These are phyloP conservation scores for Tetanocera ferruginea DNA, from an alignment of 2,888 invertebrate genomes.

Conservation along the genomic window DNA sequence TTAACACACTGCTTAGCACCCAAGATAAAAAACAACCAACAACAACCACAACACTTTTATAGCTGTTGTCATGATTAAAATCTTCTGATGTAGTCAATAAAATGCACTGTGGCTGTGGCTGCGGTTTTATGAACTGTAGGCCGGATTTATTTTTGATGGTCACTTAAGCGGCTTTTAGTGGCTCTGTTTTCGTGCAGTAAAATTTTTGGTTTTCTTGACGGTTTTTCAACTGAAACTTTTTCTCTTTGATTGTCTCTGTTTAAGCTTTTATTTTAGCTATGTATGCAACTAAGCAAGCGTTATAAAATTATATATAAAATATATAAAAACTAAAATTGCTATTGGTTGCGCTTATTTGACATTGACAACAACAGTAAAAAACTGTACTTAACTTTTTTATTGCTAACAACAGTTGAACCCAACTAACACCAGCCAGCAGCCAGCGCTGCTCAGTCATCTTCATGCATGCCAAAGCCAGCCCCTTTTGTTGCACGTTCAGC, in stretches of 20 bases:
- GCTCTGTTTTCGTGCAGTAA: not conserved
- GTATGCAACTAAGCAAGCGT: not conserved
- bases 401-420: constrained; percentile 1
- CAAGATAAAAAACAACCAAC: too few relatives aligned
- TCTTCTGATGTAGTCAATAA: constrained; percentile 20
- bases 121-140: constrained; percentile 10
- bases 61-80: constrained; percentile 21
- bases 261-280: not conserved
- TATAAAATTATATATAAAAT: not conserved
- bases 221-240: not conserved
- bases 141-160: constrained; percentile 15
- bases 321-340: not conserved
- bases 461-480: not conserved
- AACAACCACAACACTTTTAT: constrained; percentile 3
- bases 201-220: not conserved
- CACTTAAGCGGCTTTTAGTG: constrained; percentile 23
- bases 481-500: not conserved
- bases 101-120: constrained; percentile 19
- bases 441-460: not conserved
- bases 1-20: not conserved
- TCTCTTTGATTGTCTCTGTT: not conserved
- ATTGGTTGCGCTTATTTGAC: constrained; percentile 6
- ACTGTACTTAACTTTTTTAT: constrained; percentile 29
- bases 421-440: too few relatives aligned
- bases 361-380: not conserved